Conservation (phyloP, 2,888 invertebrate species). For the Norana najaformis region DNA sequence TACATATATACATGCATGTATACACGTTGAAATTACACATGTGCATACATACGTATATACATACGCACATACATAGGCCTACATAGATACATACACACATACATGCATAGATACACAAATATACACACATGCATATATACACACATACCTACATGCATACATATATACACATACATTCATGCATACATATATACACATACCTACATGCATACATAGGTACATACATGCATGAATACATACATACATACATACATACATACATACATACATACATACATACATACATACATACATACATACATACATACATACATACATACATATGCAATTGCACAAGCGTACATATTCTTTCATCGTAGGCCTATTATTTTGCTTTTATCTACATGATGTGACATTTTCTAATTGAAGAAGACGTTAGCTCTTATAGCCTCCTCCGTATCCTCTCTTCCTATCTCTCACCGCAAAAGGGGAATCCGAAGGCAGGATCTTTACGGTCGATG, state of each 20-base stretch:
- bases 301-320: constrained; percentile 25
- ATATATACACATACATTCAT: too few relatives aligned
- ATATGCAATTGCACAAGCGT: background rate
- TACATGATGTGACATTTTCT: too few relatives aligned
- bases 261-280: too few relatives aligned
- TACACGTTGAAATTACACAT: background rate
- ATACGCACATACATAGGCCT: background rate
- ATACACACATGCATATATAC: background rate
- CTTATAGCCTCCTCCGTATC: too few relatives aligned
- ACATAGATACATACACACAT: background rate
- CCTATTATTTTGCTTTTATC: background rate
- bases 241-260: background rate
- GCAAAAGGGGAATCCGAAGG: too few relatives aligned
- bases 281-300: constrained; percentile 23
- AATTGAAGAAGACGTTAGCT: too few relatives aligned
- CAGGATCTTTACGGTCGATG: too few relatives aligned
- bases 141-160: too few relatives aligned
- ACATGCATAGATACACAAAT: background rate
- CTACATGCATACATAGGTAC: too few relatives aligned
- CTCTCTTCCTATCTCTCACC: too few relatives aligned
- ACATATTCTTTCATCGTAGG: too few relatives aligned
- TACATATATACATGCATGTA: background rate
- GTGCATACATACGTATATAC: background rate
- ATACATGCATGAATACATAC: background rate
- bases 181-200: too few relatives aligned